Base-by-base conservation (phyloP, 2,797 vertebrate genomes). In the Sylvia borin region DNA sequence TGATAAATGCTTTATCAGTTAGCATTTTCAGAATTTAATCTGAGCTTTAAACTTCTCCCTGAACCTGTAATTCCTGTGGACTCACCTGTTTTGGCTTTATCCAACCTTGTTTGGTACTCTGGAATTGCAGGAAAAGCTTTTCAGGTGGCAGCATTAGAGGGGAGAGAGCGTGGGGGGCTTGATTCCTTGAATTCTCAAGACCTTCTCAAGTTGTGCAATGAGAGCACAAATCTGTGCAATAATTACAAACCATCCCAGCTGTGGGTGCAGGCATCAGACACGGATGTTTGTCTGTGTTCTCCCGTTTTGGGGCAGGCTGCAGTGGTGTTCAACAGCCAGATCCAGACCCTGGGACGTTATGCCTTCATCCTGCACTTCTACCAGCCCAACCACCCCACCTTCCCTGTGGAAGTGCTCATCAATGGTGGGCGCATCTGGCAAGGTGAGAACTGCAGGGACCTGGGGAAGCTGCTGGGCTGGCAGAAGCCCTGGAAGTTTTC, bases 321-420 rank as follows among this genome's bases (percentile, higher is more conserved):
- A 0, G 98, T 98, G 27, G 97, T 98, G 85, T 99, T 99, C 48
- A 98, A 98, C 12, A 97, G 98, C 9, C 98, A 90, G 6, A 98
- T 99, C 80, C 98, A 98, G 15, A 31, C 96, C 2, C 97, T 99
- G 90, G 99, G 99, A 2, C 99, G 98, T 21, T 99, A 99, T 0
- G 99, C 99, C 92, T 99, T 99, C 97, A 97, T 99, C 93, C 97
- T 99, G 11, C 99, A 99, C 55, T 98, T 98, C 76, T 99, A 99
- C 97, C 99, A 99, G 97, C 99, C 99, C 1, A 96, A 97, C 43
- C 98, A 99, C 78, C 98, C 99, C 48, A 96, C 98, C 75, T 99
- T 98, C 90, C 94, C 98, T 0, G 87, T 99, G 55, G 99, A 99
- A 92, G 98, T 99, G 45, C 98, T 98, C 57, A 95, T 99, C 85